These are phyloP conservation scores for Vesta saturnalis DNA, from an alignment of 2,888 invertebrate species.

Conservation along the genomic window DNA sequence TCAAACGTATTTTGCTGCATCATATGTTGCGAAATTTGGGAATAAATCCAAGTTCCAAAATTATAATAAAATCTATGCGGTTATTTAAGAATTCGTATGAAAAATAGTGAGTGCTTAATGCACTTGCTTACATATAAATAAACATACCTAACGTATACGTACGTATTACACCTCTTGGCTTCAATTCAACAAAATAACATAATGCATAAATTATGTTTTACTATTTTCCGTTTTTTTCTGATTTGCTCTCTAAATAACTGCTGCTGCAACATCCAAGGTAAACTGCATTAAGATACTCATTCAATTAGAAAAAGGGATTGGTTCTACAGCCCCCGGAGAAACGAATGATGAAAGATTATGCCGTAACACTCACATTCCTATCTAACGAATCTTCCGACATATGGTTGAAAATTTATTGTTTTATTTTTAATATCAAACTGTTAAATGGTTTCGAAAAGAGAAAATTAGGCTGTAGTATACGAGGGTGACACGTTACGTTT, in stretches of 20 bases:
- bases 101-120: constrained; percentile 38
- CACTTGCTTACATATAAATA: constrained; percentile 45
- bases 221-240: constrained; percentile 46
- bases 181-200: constrained; percentile 47
- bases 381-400: constrained; percentile 26
- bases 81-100: constrained; percentile 36
- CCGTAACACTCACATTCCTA: constrained; percentile 24
- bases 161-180: constrained; percentile 46
- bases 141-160: constrained; percentile 38
- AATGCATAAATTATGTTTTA: constrained; percentile 44
- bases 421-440: not conserved
- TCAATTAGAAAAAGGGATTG: constrained; percentile 24
- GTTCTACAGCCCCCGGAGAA: constrained; percentile 29
- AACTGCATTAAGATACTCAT: constrained; percentile 29
- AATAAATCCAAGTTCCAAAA: constrained; percentile 26
- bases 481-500: no score
- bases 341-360: constrained; percentile 30
- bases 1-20: not conserved
- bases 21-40: not conserved
- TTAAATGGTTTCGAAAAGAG: not conserved
- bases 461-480: no score
- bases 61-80: constrained; percentile 25
- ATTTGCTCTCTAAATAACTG: constrained; percentile 46
- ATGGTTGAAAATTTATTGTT: constrained; percentile 16
- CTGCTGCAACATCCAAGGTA: constrained; percentile 40